Conservation (phyloP, 1,140 invertebrate genomes). For the Micrasema minimum region DNA sequence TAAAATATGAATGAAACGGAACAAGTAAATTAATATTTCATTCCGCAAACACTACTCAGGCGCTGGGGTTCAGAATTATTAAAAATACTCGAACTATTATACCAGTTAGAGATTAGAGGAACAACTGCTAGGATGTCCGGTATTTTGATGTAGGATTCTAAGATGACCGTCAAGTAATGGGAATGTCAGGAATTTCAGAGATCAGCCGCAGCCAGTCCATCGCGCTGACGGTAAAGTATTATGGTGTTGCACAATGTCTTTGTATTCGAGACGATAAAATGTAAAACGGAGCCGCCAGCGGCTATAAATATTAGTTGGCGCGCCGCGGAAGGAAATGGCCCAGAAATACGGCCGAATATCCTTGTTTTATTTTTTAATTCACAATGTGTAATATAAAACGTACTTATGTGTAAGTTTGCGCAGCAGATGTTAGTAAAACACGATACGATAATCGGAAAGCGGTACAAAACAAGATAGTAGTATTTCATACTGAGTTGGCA, state of each 20-base stretch:
- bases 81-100: no score
- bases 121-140: no score
- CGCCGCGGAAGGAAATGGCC: constrained; percentile 27
- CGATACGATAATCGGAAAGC: no score
- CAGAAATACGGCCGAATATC: constrained; percentile 23
- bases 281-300: constrained; percentile 22
- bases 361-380: constrained; percentile 29
- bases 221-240: constrained; percentile 1
- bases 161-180: no score
- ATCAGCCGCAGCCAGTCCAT: neutral
- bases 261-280: constrained; percentile 25
- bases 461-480: no score
- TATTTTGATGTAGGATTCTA: no score
- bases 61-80: no score
- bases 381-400: neutral
- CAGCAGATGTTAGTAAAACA: no score
- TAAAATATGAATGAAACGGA: neutral
- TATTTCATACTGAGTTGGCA: no score
- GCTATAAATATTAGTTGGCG: constrained; percentile 29
- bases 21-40: neutral
- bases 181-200: no score
- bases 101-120: no score
- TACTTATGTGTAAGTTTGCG: no score
- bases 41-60: neutral
- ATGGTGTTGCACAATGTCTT: constrained; percentile 32